These are phyloP conservation scores for Digitonthophagus gazella DNA, from an alignment of 2,888 invertebrate species.

Conservation along the genomic window DNA sequence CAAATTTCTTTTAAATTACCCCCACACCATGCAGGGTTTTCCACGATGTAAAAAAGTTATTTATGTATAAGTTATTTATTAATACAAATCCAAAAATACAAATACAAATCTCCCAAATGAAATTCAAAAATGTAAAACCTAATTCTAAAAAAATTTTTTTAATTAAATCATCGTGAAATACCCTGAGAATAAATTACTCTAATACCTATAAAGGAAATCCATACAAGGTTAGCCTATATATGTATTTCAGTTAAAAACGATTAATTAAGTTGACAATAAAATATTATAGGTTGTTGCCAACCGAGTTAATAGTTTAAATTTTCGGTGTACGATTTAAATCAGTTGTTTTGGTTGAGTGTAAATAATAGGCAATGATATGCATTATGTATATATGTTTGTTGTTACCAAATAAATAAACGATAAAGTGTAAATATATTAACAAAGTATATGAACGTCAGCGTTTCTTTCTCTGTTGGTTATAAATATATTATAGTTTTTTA, in stretches of 20 bases:
- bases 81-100: too few relatives aligned
- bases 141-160: too few relatives aligned
- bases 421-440: slow-evolving; percentile 34
- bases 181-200: not conserved
- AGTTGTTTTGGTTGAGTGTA: slow-evolving; percentile 20
- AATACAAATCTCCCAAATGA: too few relatives aligned
- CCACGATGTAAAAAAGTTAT: too few relatives aligned
- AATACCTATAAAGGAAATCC: not conserved
- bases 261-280: not conserved
- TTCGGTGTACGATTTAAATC: too few relatives aligned
- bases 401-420: slow-evolving; percentile 25
- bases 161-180: not conserved
- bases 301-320: not conserved
- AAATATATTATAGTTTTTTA: slow-evolving; percentile 19
- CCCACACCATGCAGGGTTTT: not conserved
- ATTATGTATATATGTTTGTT: slow-evolving; percentile 37
- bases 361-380: slow-evolving; percentile 32
- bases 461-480: slow-evolving; percentile 16
- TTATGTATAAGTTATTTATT: too few relatives aligned
- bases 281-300: too few relatives aligned
- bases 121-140: too few relatives aligned
- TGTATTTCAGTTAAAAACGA: not conserved
- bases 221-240: not conserved
- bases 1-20: not conserved
- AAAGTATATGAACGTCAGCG: slow-evolving; percentile 28